These are phyloP conservation scores for Panagrolaimus sp. DNA, from an alignment of 1,140 invertebrate genomes.

Conservation along the genomic window DNA sequence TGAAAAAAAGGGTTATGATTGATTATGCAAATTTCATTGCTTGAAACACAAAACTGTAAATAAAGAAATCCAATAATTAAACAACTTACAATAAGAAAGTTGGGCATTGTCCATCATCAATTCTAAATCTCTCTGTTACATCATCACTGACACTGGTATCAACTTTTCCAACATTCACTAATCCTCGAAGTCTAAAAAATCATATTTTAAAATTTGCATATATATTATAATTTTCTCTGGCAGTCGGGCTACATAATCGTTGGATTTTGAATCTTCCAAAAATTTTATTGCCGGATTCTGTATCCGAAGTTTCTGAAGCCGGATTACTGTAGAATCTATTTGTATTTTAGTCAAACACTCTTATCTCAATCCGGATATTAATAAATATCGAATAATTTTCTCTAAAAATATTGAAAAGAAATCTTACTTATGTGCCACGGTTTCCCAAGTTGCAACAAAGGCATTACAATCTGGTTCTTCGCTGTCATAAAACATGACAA, in stretches of 20 bases:
- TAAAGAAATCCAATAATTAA: neutral
- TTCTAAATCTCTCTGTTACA: constrained; percentile 53
- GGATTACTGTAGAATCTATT: too few relatives aligned
- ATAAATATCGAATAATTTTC: neutral
- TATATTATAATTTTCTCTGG: too few relatives aligned
- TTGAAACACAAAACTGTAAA: too few relatives aligned
- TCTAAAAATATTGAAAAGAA: constrained; percentile 43
- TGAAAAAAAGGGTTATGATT: constrained; percentile 31
- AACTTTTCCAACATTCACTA: constrained; percentile 58
- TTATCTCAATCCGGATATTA: neutral
- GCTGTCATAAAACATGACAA: constrained; percentile 60
- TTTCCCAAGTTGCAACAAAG: constrained; percentile 55
- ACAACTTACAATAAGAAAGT: constrained; percentile 53
- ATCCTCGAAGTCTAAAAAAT: constrained; percentile 38
- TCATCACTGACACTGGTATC: constrained; percentile 57
- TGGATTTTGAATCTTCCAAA: too few relatives aligned
- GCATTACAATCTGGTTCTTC: constrained; percentile 56
- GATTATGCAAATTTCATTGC: too few relatives aligned
- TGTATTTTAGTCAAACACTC: too few relatives aligned
- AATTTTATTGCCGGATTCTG: too few relatives aligned
- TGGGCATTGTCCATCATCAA: constrained; percentile 56
- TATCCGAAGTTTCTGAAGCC: too few relatives aligned
- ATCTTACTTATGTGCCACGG: constrained; percentile 55
- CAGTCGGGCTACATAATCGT: too few relatives aligned
- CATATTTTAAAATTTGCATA: neutral